Conservation (phyloP, 2,113 vertebrate species). For the Megaceryle maxima region DNA sequence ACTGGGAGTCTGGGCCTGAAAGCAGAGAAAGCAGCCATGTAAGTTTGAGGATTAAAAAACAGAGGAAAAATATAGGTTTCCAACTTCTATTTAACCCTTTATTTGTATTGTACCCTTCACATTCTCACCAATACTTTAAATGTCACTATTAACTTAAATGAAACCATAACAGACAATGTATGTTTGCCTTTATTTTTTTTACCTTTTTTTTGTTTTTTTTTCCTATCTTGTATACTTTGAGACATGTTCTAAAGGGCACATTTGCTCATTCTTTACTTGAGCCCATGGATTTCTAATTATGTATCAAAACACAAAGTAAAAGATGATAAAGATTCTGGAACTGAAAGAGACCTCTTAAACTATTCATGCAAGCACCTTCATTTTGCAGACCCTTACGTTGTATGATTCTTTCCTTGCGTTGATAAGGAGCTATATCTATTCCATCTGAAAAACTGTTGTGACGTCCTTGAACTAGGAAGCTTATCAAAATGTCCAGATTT, state of each 20-base stretch:
- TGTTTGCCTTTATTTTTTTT: neutral
- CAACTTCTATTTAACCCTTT: neutral
- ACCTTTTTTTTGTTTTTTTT: rapidly evolving
- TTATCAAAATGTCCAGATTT: neutral
- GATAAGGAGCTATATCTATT: neutral
- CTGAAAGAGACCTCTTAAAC: neutral
- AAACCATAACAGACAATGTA: neutral
- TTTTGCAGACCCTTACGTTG: neutral
- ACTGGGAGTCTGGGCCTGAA: neutral
- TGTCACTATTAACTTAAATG: neutral
- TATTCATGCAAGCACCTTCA: neutral
- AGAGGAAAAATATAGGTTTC: neutral
- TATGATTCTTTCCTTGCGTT: neutral
- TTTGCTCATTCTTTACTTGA: neutral
- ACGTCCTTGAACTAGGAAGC: neutral
- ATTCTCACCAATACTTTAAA: neutral
- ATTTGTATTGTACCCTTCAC: neutral
- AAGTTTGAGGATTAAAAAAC: neutral
- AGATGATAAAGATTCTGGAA: neutral
- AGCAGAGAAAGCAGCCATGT: neutral
- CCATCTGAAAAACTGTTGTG: neutral
- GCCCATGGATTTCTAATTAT: neutral
- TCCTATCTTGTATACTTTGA: neutral
- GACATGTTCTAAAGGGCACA: neutral
- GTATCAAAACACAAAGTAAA: neutral